Evolutionary conservation across 1,140 invertebrate species (phyloP), one percentile per base, ranked within the genome.

Genomic region (Anoplolepis gracilipes): DNA sequence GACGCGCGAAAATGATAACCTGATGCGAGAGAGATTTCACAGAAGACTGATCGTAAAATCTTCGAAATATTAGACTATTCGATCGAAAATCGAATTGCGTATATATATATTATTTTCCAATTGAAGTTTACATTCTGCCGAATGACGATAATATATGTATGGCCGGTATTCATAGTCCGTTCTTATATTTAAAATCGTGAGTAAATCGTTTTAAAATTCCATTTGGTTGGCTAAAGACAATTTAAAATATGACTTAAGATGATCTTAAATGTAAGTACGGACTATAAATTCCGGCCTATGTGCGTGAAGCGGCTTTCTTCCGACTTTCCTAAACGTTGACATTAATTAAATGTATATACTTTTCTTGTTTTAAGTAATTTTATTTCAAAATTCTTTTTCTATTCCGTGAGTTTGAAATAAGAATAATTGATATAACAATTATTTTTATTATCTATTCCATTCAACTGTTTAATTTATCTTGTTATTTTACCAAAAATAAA

Each of bases 21-120:
- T 57, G 78, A 81, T 72, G 53, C 33, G 53, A 30, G 77, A 42
- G 65, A 81, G 72, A 81, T 81, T 81, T 81, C 78, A 81, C 78
- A 16, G 65, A 8, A 57, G 53, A 2, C 33, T 28, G 65, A 81
- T 81, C 78, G 53, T 72, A 81, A n/a, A 81, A 70, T 39, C 25
- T 25, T 53, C 33, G 65, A 81, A 19, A 49, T 81, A 39, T n/a
- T n/a, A n/a, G n/a, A n/a, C 11, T 67, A 30, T 57, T 81, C 78
- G n/a, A 49, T 72, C 30, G 65, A 72, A 69, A 81, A 81, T 81
- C 78, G 72, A 81, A 72, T 39, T 59, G 65, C 64, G 49, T 81
- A 36, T 22, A n/a, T 78, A 70, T 72, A n/a, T 78, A 70, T 72
- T 81, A 81, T 81, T 81, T 53, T 33, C 25, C 49, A 57, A 81